Evolutionary conservation across 2,113 vertebrate genomes (phyloP).

Genomic region (Pitta sordida): DNA sequence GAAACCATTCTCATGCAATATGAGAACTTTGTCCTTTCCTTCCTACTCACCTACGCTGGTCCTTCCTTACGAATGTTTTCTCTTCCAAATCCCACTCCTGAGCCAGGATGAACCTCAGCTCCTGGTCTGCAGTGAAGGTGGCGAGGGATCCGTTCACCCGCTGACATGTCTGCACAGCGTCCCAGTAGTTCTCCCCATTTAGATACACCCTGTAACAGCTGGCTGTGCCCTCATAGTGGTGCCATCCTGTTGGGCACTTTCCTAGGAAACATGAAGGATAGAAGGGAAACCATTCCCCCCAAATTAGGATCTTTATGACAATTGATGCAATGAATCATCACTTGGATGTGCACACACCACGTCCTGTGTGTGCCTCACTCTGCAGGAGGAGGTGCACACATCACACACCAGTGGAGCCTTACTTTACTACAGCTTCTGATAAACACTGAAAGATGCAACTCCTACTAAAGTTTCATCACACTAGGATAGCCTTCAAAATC

Average conservation of each 20-base stretch:
- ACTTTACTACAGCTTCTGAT: not conserved
- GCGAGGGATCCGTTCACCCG: constrained; percentile 91
- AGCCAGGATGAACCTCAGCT: constrained; percentile 92
- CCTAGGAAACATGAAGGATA: constrained; percentile 84
- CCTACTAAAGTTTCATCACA: not conserved
- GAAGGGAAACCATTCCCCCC: constrained; percentile 67
- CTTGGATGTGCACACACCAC: rapidly evolving
- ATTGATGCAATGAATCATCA: not conserved
- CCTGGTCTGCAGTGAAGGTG: constrained; percentile 92
- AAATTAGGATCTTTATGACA: constrained; percentile 67
- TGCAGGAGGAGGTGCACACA: not conserved
- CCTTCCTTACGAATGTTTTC: constrained; percentile 82
- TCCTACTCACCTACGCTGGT: constrained; percentile 87
- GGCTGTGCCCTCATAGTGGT: constrained; percentile 95
- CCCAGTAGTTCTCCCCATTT: constrained; percentile 95
- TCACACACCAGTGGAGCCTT: not conserved
- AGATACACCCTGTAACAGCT: constrained; percentile 97
- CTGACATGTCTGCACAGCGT: constrained; percentile 93
- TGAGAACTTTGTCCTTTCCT: not conserved
- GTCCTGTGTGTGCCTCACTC: not conserved
- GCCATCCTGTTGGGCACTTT: constrained; percentile 96
- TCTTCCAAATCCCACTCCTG: constrained; percentile 95
- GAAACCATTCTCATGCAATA: not conserved
- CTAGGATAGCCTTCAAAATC: not conserved
- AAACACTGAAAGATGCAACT: not conserved